phyloP scores from a whole-genome alignment of 2,113 vertebrate genomes.

The Gulo gulo region DNA sequence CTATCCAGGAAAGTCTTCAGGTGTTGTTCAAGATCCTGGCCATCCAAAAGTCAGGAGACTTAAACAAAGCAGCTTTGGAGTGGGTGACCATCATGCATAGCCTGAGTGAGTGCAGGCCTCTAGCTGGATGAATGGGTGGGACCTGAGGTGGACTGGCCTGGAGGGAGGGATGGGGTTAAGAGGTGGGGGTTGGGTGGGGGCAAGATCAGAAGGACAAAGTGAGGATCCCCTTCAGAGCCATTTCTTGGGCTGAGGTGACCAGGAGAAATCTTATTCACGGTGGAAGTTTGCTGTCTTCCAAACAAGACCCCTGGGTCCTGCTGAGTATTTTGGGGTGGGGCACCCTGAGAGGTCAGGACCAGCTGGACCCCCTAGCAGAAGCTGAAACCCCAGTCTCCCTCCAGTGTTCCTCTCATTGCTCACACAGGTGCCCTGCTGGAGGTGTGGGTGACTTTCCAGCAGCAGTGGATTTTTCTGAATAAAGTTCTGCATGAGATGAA shows the following conservation, averaged over 20 bases:
- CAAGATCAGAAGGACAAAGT: not conserved
- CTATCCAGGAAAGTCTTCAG: conserved; percentile 84
- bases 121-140: not conserved
- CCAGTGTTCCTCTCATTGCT: not conserved
- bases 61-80: conserved; percentile 78
- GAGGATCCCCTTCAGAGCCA: not conserved
- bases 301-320: not conserved
- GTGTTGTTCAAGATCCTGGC: conserved; percentile 83
- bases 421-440: conserved; percentile 78
- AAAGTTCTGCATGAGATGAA: conserved; percentile 84
- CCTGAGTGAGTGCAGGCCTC: conserved; percentile 81
- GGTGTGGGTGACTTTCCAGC: conserved; percentile 86
- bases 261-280: not conserved
- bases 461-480: conserved; percentile 87
- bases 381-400: not conserved
- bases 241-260: not conserved
- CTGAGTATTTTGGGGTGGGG: not conserved
- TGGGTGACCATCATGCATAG: conserved; percentile 82
- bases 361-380: not conserved
- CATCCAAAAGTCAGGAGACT: conserved; percentile 78
- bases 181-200: not conserved
- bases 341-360: not conserved
- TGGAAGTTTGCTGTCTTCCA: not conserved
- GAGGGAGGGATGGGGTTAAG: not conserved
- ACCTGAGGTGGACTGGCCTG: not conserved